Percentiles rank a stretch among this genome's conserved stretches.
Conservation (phyloP, 2,797 vertebrate genomes). For the Acestrorhynchus altus region DNA sequence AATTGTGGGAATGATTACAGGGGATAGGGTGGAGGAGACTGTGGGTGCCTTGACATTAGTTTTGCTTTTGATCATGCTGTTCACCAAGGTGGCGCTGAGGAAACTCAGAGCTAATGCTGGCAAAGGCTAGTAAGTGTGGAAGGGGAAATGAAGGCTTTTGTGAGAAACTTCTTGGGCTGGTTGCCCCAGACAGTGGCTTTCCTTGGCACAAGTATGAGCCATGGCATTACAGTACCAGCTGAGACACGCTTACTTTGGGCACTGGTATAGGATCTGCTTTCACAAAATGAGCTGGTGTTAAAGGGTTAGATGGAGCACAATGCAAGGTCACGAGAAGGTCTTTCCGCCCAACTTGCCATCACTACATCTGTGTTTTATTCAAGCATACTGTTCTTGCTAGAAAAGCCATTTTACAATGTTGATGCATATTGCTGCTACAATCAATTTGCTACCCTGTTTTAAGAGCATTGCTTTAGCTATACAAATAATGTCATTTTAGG, state of each 20-base stretch:
- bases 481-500: background rate
- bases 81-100: constrained; percentile 64
- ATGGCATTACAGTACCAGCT: constrained; percentile 32
- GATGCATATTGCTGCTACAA: constrained; percentile 19
- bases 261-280: constrained; percentile 3
- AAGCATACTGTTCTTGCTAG: constrained; percentile 12
- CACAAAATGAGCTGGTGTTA: constrained; percentile 22
- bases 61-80: constrained; percentile 65
- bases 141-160: constrained; percentile 54
- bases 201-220: constrained; percentile 48
- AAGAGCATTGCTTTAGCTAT: background rate
- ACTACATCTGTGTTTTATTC: constrained; percentile 41
- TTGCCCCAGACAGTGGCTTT: constrained; percentile 38
- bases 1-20: constrained; percentile 64
- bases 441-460: constrained; percentile 7
- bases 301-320: constrained; percentile 26
- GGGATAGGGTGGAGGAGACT: constrained; percentile 31
- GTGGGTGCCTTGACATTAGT: constrained; percentile 60
- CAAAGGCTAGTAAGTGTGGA: constrained; percentile 45
- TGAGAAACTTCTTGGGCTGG: constrained; percentile 21
- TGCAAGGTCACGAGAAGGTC: constrained; percentile 37
- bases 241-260: constrained; percentile 44
- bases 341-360: background rate
- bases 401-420: constrained; percentile 24
- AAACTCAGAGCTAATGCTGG: constrained; percentile 62